Evolutionary conservation across 2,888 invertebrate species (phyloP), one percentile per base, ranked within the genome.

Genomic region (Morinoia aosen): DNA sequence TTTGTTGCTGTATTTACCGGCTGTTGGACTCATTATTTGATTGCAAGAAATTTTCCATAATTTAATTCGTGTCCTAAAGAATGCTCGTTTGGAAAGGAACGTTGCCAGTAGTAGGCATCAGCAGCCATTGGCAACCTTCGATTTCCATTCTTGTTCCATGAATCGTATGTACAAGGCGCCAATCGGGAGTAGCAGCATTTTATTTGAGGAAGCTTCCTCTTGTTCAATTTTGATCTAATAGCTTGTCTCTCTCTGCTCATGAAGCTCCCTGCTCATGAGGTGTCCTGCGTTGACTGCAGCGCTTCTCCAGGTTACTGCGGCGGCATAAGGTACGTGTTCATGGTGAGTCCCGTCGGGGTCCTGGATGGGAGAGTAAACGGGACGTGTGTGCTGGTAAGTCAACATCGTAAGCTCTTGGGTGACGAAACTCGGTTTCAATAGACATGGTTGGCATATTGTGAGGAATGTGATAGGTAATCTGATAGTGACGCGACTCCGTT

Each of bases 241-340:
- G 76, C 8, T 33, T 76, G 48, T 76, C 76, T 76, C 25, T 76
- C 25, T 76, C 76, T 76, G 25, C 10, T 76, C 76, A 76, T 76
- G 76, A 76, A 76, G 76, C 76, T 76, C 76, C 76, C 76, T 76
- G 76, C 76, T 76, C 76, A 76, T 76, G 76, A 76, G 25, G 76
- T 76, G 25, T 76, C 25, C 76, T 33, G 16, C 25, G 25, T 25
- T 76, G 76, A 76, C 76, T 76, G 76, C 76, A 1, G 8, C 25
- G 76, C 16, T 33, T 76, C 76, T 25, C 76, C 76, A 33, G 19
- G 76, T 76, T 16, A 76, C 33, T 19, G 16, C 33, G 8, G 33
- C 2, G 76, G 25, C 76, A 76, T 33, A 33, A 76, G 76, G 76
- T 76, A 76, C 33, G 76, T 76, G 76, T 76, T 76, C 2, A 19